phyloP scores from a whole-genome alignment of 2,113 vertebrate species.

The Protomyctophum bolini region DNA sequence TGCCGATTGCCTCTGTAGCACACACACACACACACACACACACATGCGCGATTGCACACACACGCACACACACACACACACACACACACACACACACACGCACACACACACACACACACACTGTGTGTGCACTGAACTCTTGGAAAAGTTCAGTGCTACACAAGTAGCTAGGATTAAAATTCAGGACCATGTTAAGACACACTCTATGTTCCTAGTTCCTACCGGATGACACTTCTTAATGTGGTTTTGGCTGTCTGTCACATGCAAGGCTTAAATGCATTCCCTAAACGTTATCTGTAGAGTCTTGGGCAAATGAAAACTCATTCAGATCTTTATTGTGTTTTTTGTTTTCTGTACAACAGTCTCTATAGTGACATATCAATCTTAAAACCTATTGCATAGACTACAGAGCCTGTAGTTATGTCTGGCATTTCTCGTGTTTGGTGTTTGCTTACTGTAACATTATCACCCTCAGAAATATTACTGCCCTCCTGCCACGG shows the following conservation, averaged over 20 bases:
- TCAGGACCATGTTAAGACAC: too few relatives aligned
- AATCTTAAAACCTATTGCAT: neutral
- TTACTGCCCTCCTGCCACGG: neutral
- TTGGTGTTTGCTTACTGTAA: conserved; percentile 20
- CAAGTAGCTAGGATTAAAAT: neutral
- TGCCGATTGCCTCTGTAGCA: too few relatives aligned
- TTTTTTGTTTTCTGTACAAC: neutral
- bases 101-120: conserved; percentile 7
- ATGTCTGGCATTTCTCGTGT: neutral
- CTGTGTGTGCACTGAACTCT: too few relatives aligned
- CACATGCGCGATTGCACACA: neutral
- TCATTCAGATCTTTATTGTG: neutral
- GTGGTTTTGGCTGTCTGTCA: too few relatives aligned
- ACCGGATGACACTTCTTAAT: too few relatives aligned
- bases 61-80: neutral
- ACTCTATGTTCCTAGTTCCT: too few relatives aligned
- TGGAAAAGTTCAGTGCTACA: neutral
- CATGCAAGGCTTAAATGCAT: too few relatives aligned
- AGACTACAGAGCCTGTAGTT: neutral
- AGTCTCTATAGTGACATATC: neutral
- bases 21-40: neutral
- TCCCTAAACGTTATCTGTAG: too few relatives aligned
- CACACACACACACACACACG: neutral
- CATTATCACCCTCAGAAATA: conserved; percentile 4
- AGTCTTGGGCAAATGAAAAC: neutral